These are phyloP conservation scores for Balanococcus diminutus DNA, from an alignment of 2,888 invertebrate genomes.

Conservation along the genomic window DNA sequence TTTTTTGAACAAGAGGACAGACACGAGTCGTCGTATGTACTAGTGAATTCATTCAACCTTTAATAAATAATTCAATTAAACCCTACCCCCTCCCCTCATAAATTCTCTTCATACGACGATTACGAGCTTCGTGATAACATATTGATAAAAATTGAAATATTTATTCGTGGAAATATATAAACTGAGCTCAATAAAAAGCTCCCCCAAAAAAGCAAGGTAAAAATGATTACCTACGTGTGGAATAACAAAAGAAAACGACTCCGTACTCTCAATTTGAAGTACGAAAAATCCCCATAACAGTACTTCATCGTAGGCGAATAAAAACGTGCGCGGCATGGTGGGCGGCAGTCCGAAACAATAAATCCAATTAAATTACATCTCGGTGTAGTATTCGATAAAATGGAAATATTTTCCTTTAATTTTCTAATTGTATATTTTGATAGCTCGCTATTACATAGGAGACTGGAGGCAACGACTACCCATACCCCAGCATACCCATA, in stretches of 20 bases:
- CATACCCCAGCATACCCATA: not conserved
- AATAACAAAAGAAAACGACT: not conserved
- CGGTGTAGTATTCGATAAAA: not conserved
- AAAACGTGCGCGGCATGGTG: not conserved
- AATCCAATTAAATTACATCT: conserved; percentile 23
- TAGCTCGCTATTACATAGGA: not conserved
- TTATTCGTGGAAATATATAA: not conserved
- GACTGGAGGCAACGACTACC: not conserved
- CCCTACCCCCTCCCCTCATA: no score
- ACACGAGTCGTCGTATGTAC: no score
- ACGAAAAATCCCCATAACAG: not conserved
- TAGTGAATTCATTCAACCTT: no score
- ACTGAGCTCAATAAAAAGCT: not conserved
- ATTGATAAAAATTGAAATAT: not conserved
- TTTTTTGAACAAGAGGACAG: no score
- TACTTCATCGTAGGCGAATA: not conserved
- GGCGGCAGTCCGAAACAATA: not conserved
- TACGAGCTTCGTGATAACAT: not conserved
- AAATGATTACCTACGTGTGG: not conserved
- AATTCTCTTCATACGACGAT: not conserved
- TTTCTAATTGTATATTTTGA: conserved; percentile 31
- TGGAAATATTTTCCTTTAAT: conserved; percentile 25
- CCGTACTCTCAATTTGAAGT: not conserved
- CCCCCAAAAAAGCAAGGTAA: not conserved
- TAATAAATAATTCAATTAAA: no score